Base-by-base conservation (phyloP, 2,888 invertebrate species). In the Zygaena filipendulae region DNA sequence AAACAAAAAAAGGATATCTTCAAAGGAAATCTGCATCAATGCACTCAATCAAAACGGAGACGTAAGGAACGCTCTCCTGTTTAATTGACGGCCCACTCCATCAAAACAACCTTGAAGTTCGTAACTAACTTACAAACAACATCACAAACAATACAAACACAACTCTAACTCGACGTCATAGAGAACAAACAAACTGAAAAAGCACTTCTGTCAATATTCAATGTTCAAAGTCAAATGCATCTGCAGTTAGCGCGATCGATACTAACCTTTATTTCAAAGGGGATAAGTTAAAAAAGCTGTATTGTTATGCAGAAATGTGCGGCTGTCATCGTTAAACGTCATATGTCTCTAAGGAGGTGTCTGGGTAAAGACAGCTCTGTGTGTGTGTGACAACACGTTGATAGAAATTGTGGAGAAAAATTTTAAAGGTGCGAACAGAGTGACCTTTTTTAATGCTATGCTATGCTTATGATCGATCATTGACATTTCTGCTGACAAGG, bases 11-110 rank as follows among this genome's bases (percentile, higher is more conserved):
- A 38, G 39, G 40, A 39, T 49, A 62, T 62, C 59, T 59, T 52
- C 49, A 49, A 54, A 64, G 56, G 38, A 46, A 61, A 66, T 63
- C 63, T 71, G 71, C 69, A 69, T 69, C 62, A 60, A 53, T 70
- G 70, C 69, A 69, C 69, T 74, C 72, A 66, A 70, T 74, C 75
- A 74, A 55, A 59, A 50, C 50, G 47, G 52, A 58, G 59, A 63
- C 55, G 56, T 55, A 54, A 58, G 48, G 59, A 67, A 60, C 62
- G 63, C 63, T 66, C 61, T 60, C 59, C 59, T 58, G 59, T 62
- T 64, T 75, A 74, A 75, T 74, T 75, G 77, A 72, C 72, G 62
- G 62, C 50, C 63, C 69, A 74, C 74, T 77, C 72, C 61, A 74
- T 75, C 74, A 77, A 64, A 67, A 64, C 59, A 66, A 61, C 60